Percentiles rank a stretch among this genome's conserved stretches.
Conservation (phyloP, 2,113 vertebrate species). For the Psilopogon haemacephalus region DNA sequence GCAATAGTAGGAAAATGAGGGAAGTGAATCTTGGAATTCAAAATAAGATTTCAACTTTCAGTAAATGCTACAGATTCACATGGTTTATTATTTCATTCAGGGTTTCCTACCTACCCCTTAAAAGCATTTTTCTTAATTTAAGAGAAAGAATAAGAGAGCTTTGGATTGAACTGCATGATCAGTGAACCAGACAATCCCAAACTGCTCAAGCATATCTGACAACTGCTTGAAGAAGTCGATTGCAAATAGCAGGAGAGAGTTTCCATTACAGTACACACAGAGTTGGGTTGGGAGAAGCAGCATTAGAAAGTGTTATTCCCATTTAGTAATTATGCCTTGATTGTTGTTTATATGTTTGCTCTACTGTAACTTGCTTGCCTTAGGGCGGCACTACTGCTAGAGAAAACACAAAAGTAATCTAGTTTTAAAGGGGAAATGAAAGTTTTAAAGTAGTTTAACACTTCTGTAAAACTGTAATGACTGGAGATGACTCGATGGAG, state of each 20-base stretch:
- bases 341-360: slow-evolving; percentile 76
- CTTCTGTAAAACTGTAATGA: slow-evolving; percentile 75
- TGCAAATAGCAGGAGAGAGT: slow-evolving; percentile 34
- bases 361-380: slow-evolving; percentile 74
- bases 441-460: slow-evolving; percentile 81
- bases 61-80: background rate
- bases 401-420: slow-evolving; percentile 78
- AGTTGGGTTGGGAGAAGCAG: slow-evolving; percentile 23
- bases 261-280: slow-evolving; percentile 25
- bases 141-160: slow-evolving; percentile 26
- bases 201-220: slow-evolving; percentile 18
- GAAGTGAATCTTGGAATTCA: background rate
- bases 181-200: slow-evolving; percentile 51
- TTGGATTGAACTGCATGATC: slow-evolving; percentile 53
- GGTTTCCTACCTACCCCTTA: background rate
- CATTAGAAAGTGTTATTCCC: slow-evolving; percentile 60
- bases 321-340: slow-evolving; percentile 77
- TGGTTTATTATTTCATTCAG: background rate
- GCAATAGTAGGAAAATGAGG: background rate
- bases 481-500: slow-evolving; percentile 68
- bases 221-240: slow-evolving; percentile 22
- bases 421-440: slow-evolving; percentile 80
- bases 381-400: slow-evolving; percentile 69
- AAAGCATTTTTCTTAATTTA: slow-evolving; percentile 50
- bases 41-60: slow-evolving; percentile 25